A percentile compares a stretch with the other conserved stretches of the same genome.
Conservation (phyloP, 2,113 vertebrate species). For the Xenus cinereus region DNA sequence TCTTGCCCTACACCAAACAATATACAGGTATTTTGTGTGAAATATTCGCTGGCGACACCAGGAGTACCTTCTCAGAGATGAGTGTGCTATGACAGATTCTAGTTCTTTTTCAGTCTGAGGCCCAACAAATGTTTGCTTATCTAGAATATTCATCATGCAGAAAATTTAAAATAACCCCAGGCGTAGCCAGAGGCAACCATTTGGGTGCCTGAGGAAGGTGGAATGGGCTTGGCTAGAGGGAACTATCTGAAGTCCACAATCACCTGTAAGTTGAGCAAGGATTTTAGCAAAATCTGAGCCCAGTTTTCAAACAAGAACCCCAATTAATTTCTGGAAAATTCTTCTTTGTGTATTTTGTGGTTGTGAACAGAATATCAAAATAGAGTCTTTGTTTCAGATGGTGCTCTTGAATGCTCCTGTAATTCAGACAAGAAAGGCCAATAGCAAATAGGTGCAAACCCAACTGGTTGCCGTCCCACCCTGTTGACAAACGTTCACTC, state of each 20-base stretch:
- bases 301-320: not conserved
- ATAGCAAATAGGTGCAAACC: not conserved
- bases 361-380: not conserved
- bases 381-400: not conserved
- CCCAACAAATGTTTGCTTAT: not conserved
- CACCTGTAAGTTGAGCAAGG: not conserved
- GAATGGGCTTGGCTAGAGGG: not conserved
- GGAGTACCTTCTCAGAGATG: not conserved
- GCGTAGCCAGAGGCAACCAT: not conserved
- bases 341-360: not conserved
- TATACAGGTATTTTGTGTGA: not conserved
- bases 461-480: not conserved
- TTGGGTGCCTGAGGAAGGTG: not conserved
- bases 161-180: not conserved
- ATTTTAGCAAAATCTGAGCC: not conserved
- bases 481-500: not conserved
- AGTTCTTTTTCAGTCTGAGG: not conserved
- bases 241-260: not conserved
- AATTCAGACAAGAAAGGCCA: not conserved
- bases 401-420: not conserved
- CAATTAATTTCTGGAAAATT: not conserved
- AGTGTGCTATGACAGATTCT: not conserved
- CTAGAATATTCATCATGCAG: not conserved
- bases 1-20: not conserved
- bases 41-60: not conserved